These are phyloP conservation scores for Microctenopoma stevenorrisi DNA, from an alignment of 2,797 vertebrate genomes.

Conservation along the genomic window DNA sequence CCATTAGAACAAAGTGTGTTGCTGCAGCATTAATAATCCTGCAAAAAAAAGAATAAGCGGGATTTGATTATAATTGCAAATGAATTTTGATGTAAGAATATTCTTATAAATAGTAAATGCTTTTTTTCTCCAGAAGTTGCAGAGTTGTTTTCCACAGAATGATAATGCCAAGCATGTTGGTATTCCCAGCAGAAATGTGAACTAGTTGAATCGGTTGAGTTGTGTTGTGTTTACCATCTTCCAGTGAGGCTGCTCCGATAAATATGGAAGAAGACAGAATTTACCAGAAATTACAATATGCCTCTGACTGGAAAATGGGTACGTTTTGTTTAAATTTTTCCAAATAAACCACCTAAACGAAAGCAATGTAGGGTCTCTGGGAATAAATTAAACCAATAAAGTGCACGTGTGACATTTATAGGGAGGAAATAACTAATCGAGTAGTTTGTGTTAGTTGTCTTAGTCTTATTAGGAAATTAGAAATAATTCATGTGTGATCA, in stretches of 20 bases:
- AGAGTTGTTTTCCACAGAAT: constrained; percentile 71
- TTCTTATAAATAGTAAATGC: constrained; percentile 74
- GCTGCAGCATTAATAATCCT: constrained; percentile 69
- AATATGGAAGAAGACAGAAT: constrained; percentile 50
- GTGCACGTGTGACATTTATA: too few species aligned
- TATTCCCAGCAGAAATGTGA: constrained; percentile 72
- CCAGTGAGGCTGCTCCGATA: constrained; percentile 46
- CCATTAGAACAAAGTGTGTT: constrained; percentile 76
- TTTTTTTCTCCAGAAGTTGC: constrained; percentile 72
- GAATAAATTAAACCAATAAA: too few species aligned
- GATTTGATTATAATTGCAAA: constrained; percentile 82
- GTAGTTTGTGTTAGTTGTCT: background rate
- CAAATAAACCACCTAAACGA: background rate
- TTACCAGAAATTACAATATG: constrained; percentile 35
- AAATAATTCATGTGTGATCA: background rate
- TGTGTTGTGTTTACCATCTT: constrained; percentile 56
- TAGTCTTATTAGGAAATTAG: background rate
- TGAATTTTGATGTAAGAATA: constrained; percentile 72
- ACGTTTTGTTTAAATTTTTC: background rate
- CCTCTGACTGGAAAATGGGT: constrained; percentile 13
- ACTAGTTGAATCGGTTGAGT: constrained; percentile 67
- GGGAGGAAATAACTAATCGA: background rate
- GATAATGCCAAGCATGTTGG: constrained; percentile 59
- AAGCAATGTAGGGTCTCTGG: background rate
- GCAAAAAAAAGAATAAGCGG: constrained; percentile 54